phyloP scores from a whole-genome alignment of 1,140 invertebrate genomes.

The Forficula auricularia region DNA sequence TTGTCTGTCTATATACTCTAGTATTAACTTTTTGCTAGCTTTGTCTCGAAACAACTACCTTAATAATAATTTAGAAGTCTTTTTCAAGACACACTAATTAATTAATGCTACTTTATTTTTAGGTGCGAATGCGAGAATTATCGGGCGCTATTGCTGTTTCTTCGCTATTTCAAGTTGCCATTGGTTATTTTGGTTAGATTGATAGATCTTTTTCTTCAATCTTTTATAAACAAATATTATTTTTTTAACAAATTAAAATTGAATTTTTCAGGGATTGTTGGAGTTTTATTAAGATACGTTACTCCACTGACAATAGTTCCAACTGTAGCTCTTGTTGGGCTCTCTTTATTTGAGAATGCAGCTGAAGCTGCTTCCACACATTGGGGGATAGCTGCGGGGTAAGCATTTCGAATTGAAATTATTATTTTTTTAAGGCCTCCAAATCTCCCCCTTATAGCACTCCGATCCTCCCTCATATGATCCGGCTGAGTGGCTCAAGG shows the following conservation, averaged over 20 bases:
- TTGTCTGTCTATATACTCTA: too few species aligned
- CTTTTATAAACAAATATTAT: background rate
- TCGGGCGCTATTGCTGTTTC: slow-evolving; percentile 73
- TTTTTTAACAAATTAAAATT: too few species aligned
- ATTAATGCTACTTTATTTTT: too few species aligned
- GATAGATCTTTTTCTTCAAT: slow-evolving; percentile 11
- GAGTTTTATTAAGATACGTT: slow-evolving; percentile 49
- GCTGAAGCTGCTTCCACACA: slow-evolving; percentile 54
- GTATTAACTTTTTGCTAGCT: too few species aligned
- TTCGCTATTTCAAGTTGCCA: slow-evolving; percentile 54
- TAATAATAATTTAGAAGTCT: too few species aligned
- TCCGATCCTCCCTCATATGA: too few species aligned
- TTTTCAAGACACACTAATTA: too few species aligned
- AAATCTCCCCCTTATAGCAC: too few species aligned
- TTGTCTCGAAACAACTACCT: too few species aligned
- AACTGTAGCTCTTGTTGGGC: slow-evolving; percentile 58
- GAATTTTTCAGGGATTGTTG: slow-evolving; percentile 48
- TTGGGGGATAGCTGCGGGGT: slow-evolving; percentile 65
- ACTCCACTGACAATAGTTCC: slow-evolving; percentile 66
- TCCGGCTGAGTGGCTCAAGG: too few species aligned
- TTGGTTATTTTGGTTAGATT: slow-evolving; percentile 41
- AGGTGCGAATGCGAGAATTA: slow-evolving; percentile 56
- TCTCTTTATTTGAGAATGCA: slow-evolving; percentile 62
- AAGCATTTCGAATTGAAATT: slow-evolving; percentile 22
- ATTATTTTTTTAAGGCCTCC: slow-evolving; percentile 5